These are phyloP conservation scores for Trichomalopsis sarcophagae DNA, from an alignment of 1,140 invertebrate species.

Conservation along the genomic window DNA sequence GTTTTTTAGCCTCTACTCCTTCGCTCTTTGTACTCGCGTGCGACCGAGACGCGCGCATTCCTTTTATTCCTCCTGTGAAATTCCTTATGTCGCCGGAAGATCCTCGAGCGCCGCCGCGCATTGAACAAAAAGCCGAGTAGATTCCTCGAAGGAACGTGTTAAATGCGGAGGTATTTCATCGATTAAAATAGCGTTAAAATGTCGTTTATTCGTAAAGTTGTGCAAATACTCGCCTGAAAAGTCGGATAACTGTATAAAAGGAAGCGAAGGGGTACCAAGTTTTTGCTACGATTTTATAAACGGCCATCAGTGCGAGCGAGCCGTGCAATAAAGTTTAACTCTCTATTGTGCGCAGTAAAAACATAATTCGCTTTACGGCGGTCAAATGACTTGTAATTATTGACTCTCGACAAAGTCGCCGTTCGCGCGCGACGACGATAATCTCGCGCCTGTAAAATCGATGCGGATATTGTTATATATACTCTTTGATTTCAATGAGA, in stretches of 20 bases:
- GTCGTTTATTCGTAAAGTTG: too few relatives aligned
- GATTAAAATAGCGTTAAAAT: background rate
- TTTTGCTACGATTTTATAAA: constrained; percentile 1
- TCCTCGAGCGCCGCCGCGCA: background rate
- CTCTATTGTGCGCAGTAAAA: background rate
- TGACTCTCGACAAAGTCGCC: background rate
- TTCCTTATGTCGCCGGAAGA: constrained; percentile 39
- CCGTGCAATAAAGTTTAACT: background rate
- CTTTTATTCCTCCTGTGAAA: constrained; percentile 31
- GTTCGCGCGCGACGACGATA: background rate
- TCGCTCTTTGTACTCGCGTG: background rate
- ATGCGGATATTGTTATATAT: background rate
- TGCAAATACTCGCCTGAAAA: too few relatives aligned
- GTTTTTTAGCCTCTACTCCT: background rate
- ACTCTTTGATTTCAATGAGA: background rate
- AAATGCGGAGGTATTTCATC: background rate
- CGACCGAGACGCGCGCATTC: background rate
- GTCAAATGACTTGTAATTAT: constrained; percentile 1
- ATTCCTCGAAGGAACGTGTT: background rate
- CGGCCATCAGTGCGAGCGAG: too few relatives aligned
- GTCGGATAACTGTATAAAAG: background rate
- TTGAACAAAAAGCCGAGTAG: background rate
- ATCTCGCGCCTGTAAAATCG: too few relatives aligned
- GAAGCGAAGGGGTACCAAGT: background rate
- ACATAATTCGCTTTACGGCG: background rate